Evolutionary conservation across 2,888 invertebrate genomes (phyloP), one percentile per base, ranked within the genome.

Genomic region (Ethmia dodecea): DNA sequence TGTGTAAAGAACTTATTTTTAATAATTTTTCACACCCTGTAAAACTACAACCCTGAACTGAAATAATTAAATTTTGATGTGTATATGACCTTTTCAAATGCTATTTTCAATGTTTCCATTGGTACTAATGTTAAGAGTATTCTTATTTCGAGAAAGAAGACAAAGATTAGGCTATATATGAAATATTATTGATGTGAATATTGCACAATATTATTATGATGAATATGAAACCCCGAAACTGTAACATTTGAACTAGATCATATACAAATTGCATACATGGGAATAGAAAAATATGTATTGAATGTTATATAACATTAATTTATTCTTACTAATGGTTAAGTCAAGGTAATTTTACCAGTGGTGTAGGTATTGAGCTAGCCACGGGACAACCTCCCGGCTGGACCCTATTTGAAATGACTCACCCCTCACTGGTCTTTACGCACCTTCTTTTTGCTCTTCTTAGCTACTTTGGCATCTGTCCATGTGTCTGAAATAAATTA

Each of bases 361-460:
- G 75, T 66, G 70, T 66, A 68, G 69, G 58, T 60, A 74, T 81
- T 80, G 81, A 83, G 80, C 83, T 80, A 77, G 63, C 64, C 65
- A 60, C 61, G 52, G 63, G 59, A 61, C 56, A 42, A 28, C 40
- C 48, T 49, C 64, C 65, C 62, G 40, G 54, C 58, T 52, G 60
- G 58, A 64, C 66, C 66, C 65, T 64, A 60, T 59, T 38, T 47
- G 31, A n/a, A 43, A 37, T 36, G 38, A 65, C 65, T 68, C 58
- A 67, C 66, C 60, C 54, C 63, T 89, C 89, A 92, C 78, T 91
- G 90, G 60, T 92, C 92, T 65, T 91, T 91, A 62, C 93, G 90
- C 40, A 89, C 90, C 83, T 92, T 93, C 87, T 92, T 93, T 89
- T 93, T 93, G 75, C 89, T 89, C 60, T 93, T 93, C 73, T 92